Evolutionary conservation across 2,888 invertebrate genomes (phyloP).

Genomic region (Oligia fasciuncula): DNA sequence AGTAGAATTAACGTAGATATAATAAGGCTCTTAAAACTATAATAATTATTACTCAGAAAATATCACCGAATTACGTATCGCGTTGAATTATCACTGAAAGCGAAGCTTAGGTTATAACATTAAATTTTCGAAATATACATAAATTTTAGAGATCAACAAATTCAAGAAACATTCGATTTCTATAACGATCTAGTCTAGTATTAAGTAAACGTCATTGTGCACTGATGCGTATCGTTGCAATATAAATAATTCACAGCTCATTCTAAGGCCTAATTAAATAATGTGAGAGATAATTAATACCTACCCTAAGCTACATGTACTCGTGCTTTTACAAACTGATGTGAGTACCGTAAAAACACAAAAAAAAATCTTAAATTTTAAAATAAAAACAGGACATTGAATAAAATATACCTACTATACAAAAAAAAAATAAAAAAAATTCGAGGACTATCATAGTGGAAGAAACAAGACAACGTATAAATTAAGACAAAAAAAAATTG

Average conservation of each 20-base stretch:
- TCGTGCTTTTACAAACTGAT: neutral
- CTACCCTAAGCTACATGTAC: neutral
- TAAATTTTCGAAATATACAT: conserved; percentile 77
- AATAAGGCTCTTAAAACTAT: conserved; percentile 84
- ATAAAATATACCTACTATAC: neutral
- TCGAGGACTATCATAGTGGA: neutral
- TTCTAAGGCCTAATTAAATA: conserved; percentile 10
- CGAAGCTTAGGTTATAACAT: conserved; percentile 70
- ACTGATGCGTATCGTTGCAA: conserved; percentile 55
- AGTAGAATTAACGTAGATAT: conserved; percentile 72
- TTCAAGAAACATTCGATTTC: conserved; percentile 74
- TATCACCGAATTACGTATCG: conserved; percentile 89
- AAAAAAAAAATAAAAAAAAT: neutral
- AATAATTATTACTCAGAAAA: conserved; percentile 79
- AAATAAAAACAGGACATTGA: neutral
- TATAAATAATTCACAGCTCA: conserved; percentile 55
- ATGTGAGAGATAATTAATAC: conserved; percentile 13
- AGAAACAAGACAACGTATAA: neutral
- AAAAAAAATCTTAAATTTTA: too few relatives aligned
- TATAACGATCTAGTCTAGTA: conserved; percentile 55
- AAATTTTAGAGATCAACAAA: conserved; percentile 85
- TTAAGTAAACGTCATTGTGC: conserved; percentile 40
- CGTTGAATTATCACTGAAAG: conserved; percentile 83
- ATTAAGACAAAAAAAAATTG: neutral
- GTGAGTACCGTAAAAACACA: neutral